Conservation (phyloP, 2,888 invertebrate genomes). For the Drosophila ustulata region DNA sequence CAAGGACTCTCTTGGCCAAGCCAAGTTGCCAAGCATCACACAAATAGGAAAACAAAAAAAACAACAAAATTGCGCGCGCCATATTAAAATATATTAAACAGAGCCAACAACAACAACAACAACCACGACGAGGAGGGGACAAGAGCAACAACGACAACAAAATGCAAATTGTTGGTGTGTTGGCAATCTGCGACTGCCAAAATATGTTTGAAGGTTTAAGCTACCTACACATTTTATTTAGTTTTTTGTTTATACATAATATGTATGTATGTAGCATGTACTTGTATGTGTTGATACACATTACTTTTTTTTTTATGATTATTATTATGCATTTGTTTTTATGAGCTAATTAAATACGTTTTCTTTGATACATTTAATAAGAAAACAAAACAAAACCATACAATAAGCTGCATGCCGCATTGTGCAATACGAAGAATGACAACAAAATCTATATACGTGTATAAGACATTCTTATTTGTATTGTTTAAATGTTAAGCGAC, state of each 20-base stretch:
- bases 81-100: conserved; percentile 47
- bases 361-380: conserved; percentile 21
- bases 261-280: conserved; percentile 6
- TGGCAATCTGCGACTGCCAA: conserved; percentile 66
- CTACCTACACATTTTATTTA: conserved; percentile 22
- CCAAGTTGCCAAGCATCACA: conserved; percentile 64
- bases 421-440: conserved; percentile 45
- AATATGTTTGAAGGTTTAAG: conserved; percentile 52
- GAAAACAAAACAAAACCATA: background rate
- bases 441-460: conserved; percentile 7
- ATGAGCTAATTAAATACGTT: conserved; percentile 44
- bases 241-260: conserved; percentile 37
- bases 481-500: conserved; percentile 18
- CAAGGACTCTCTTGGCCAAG: conserved; percentile 57
- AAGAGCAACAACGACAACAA: conserved; percentile 18
- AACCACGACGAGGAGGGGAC: background rate
- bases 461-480: conserved; percentile 10
- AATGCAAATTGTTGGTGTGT: conserved; percentile 33
- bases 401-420: conserved; percentile 23
- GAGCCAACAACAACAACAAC: conserved; percentile 36
- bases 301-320: conserved; percentile 41
- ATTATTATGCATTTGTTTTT: conserved; percentile 26
- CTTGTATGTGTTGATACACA: conserved; percentile 20
- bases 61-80: conserved; percentile 21
- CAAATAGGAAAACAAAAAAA: background rate